Percentiles rank a stretch among this genome's conserved stretches.
Evolutionary conservation across 2,888 invertebrate genomes (phyloP).

Genomic region (Heliconius cydno): DNA sequence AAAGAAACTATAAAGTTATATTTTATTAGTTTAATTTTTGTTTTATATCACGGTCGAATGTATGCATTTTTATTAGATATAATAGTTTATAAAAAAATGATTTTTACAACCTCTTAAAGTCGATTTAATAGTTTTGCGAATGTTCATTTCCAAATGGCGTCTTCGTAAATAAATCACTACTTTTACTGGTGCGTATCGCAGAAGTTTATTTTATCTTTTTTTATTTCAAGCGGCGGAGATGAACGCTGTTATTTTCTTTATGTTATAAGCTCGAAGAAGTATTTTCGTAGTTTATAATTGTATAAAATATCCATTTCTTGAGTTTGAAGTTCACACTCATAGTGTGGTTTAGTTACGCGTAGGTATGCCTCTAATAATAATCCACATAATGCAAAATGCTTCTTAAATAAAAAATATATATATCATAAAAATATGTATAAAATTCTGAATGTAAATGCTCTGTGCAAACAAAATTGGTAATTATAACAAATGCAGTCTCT

Average conservation of each 20-base stretch:
- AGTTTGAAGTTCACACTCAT: neutral
- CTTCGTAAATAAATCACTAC: neutral
- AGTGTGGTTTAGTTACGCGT: neutral
- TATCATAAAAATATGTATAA: neutral
- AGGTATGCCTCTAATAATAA: neutral
- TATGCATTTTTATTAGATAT: neutral
- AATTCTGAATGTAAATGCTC: slow-evolving; percentile 39
- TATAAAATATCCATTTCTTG: neutral
- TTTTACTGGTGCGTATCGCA: neutral
- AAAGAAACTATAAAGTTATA: slow-evolving; percentile 42
- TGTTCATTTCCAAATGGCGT: neutral
- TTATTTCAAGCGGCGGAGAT: neutral
- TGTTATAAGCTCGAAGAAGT: no score
- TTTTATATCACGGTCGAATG: neutral
- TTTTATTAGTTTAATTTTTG: slow-evolving; percentile 31
- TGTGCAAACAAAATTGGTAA: slow-evolving; percentile 45
- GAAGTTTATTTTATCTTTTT: neutral
- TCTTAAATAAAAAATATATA: neutral
- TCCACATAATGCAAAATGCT: neutral
- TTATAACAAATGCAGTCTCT: slow-evolving; percentile 50
- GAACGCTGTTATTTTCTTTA: neutral
- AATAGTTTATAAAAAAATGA: neutral
- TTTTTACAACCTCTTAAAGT: slow-evolving; percentile 7
- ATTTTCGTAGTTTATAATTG: neutral
- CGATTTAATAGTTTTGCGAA: neutral